Evolutionary conservation across 64 coral and sea anemone species (phyloP), one percentile per base, ranked within the genome.

Genomic region (Dendronephthya gigantea): DNA sequence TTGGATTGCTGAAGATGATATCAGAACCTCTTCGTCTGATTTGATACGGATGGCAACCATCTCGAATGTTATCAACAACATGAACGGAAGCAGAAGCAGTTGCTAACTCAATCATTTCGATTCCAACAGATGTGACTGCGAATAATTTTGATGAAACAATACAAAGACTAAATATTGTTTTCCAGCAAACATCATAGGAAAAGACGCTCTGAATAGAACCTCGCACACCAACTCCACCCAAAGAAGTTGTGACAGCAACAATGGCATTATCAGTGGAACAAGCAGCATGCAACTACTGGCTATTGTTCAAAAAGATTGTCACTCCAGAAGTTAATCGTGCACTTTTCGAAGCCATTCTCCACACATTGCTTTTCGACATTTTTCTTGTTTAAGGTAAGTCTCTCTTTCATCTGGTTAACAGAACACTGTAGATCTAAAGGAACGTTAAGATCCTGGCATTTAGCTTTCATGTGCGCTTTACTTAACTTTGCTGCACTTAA

Each of bases 1-100:
- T 9, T 90, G 88, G 88, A 90, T 90, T 83, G 35, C 88, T 90
- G 39, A 90, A 90, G 30, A 90, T 89, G 48, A 82, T 87, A 45
- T 36, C 86, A 34, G 86, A 81, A 10, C 86, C 66, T 87, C 19
- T 87, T 39, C 32, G 14, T 47, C 28, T 35, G 13, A 76, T 28
- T 9, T 15, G 29, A n/a, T 25, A 4, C 2, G 70, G 22, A 30
- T 76, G 22, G 30, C 70, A 76, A 25, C 70, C 70, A 30, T 76
- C 70, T 22, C 70, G 70, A 25, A 25, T 9, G 70, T 76, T 76
- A 30, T 76, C 70, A 34, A 76, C 70, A 27, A 76, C 70, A 76
- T 28, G 70, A 15, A 27, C 9, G 14, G 69, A 76, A 76, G 19
- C 69, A 28, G 72, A 56, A 34, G 68, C 69, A 79, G 10, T 87